A percentile compares a stretch with the other conserved stretches of the same genome.
These are phyloP conservation scores for Bostrychus sinensis DNA, from an alignment of 2,113 vertebrate genomes.

Conservation along the genomic window DNA sequence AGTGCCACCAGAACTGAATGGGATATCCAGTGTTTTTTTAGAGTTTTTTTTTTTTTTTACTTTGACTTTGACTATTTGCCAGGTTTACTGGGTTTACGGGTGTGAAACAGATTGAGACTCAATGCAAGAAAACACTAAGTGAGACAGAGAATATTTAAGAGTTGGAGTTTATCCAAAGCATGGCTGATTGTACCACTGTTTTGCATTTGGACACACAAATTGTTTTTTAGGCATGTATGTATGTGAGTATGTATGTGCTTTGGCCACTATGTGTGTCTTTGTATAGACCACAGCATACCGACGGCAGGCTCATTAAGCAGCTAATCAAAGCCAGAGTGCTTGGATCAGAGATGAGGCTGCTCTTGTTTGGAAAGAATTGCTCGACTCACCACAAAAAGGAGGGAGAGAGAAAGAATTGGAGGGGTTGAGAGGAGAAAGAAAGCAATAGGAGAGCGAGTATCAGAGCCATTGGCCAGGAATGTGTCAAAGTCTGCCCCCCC, in stretches of 20 bases:
- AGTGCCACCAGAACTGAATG: constrained; percentile 44
- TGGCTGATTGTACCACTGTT: constrained; percentile 60
- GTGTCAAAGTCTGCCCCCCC: constrained; percentile 74
- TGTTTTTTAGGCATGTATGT: constrained; percentile 8
- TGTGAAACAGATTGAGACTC: constrained; percentile 47
- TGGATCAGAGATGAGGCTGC: constrained; percentile 77
- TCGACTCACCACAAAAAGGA: constrained; percentile 73
- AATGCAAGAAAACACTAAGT: constrained; percentile 11
- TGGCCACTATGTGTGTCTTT: constrained; percentile 16
- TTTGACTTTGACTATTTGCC: constrained; percentile 12
- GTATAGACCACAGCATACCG: constrained; percentile 73
- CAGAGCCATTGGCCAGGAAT: constrained; percentile 74
- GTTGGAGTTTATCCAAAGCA: constrained; percentile 50
- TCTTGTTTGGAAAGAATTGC: constrained; percentile 82
- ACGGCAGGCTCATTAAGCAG: constrained; percentile 79
- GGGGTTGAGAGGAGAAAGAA: constrained; percentile 55
- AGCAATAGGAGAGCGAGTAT: constrained; percentile 50
- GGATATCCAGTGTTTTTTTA: constrained; percentile 40
- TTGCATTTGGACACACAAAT: constrained; percentile 50
- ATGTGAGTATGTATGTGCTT: constrained; percentile 19
- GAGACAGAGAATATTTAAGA: constrained; percentile 37
- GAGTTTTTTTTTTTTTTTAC: constrained; percentile 13
- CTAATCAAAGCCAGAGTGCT: constrained; percentile 81
- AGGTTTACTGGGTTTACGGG: constrained; percentile 48
- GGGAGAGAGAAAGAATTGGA: constrained; percentile 59